phyloP scores from a whole-genome alignment of 2,113 vertebrate species.

The Tinamus guttatus region DNA sequence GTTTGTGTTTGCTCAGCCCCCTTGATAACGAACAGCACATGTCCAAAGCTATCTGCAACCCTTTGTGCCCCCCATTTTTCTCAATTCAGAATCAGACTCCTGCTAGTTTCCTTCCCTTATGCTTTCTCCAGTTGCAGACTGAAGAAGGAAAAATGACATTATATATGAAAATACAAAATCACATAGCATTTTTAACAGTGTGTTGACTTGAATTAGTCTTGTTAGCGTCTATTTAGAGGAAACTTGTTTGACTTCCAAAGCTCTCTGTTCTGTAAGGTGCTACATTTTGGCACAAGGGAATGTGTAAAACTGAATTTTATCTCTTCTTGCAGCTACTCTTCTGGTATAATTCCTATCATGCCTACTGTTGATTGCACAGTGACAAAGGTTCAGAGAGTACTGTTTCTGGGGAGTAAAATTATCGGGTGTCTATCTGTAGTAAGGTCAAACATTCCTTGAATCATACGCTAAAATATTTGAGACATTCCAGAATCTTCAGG shows the following conservation, averaged over 20 bases:
- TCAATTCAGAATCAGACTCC: background rate
- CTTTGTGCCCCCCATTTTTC: background rate
- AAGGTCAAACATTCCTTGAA: conserved; percentile 12
- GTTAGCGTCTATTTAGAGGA: background rate
- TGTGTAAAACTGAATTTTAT: background rate
- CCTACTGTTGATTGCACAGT: background rate
- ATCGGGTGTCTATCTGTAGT: background rate
- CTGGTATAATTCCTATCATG: background rate
- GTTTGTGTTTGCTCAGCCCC: background rate
- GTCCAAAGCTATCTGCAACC: background rate
- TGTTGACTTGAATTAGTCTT: background rate
- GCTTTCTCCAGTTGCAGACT: background rate
- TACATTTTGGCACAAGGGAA: background rate
- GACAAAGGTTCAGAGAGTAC: background rate
- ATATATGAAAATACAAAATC: background rate
- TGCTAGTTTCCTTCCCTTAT: background rate
- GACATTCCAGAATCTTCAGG: conserved; percentile 26
- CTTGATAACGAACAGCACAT: background rate
- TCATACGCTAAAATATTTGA: conserved; percentile 18
- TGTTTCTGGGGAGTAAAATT: background rate
- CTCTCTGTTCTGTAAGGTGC: background rate
- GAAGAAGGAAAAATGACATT: background rate
- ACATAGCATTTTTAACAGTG: background rate
- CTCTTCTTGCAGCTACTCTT: background rate
- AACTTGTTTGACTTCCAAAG: background rate